These are phyloP conservation scores for Takifugu bimaculatus DNA, from an alignment of 2,113 vertebrate species.

Conservation along the genomic window DNA sequence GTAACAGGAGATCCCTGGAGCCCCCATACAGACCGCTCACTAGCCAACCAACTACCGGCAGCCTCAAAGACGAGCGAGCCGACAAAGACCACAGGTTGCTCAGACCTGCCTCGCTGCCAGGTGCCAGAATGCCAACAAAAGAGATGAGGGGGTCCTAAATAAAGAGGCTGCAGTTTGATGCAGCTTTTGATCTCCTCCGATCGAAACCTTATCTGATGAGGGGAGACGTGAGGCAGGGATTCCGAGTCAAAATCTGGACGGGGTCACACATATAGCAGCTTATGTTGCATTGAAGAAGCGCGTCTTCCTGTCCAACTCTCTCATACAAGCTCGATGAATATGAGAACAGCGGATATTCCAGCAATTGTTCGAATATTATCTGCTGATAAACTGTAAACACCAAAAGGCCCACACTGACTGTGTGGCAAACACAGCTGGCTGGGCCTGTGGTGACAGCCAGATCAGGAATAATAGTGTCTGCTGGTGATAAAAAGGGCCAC, in stretches of 20 bases:
- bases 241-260: no score
- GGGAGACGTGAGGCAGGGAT: not conserved
- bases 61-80: constrained; percentile 38
- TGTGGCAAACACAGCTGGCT: constrained; percentile 21
- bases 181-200: constrained; percentile 42
- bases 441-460: constrained; percentile 21
- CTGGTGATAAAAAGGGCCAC: constrained; percentile 35
- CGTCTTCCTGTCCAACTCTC: no score
- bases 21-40: constrained; percentile 30
- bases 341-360: constrained; percentile 12
- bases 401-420: constrained; percentile 15
- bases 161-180: constrained; percentile 31
- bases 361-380: constrained; percentile 51
- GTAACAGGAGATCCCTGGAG: constrained; percentile 68
- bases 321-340: not conserved
- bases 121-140: constrained; percentile 59
- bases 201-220: constrained; percentile 46
- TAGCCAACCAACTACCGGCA: constrained; percentile 36
- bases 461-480: constrained; percentile 31
- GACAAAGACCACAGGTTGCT: constrained; percentile 62
- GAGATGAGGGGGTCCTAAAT: constrained; percentile 18
- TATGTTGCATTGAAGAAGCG: no score
- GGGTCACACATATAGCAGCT: no score
- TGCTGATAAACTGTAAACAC: constrained; percentile 49
- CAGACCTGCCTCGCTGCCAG: constrained; percentile 56